These are phyloP conservation scores for Drosophila ezoana DNA, from an alignment of 2,888 invertebrate genomes.

Conservation along the genomic window DNA sequence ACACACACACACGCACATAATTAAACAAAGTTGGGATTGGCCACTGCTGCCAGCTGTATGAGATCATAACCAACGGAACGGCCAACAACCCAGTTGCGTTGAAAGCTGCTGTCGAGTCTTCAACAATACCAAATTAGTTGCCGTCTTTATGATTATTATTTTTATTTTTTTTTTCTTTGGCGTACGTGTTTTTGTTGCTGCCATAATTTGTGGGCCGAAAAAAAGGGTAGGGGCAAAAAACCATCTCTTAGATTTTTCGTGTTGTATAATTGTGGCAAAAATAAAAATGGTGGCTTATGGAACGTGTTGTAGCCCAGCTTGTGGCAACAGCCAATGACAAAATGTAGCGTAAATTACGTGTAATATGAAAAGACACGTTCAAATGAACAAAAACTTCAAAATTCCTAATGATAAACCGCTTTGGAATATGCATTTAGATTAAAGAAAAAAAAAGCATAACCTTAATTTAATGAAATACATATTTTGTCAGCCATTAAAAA, in stretches of 20 bases:
- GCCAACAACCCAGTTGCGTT: constrained; percentile 25
- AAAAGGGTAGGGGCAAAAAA: constrained; percentile 13
- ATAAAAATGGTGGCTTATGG: constrained; percentile 67
- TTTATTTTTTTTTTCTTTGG: constrained; percentile 20
- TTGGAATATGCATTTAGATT: background rate
- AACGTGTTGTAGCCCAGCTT: constrained; percentile 64
- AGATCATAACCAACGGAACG: constrained; percentile 56
- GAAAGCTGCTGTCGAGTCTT: constrained; percentile 45
- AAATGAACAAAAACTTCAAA: constrained; percentile 21
- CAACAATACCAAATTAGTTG: constrained; percentile 57
- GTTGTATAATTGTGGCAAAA: constrained; percentile 51
- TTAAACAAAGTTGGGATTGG: constrained; percentile 77
- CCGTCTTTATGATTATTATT: constrained; percentile 30
- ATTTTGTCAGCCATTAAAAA: constrained; percentile 13
- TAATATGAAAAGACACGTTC: constrained; percentile 66
- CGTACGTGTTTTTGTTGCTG: constrained; percentile 66
- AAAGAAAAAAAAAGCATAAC: background rate
- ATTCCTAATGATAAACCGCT: constrained; percentile 14
- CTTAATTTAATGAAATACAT: background rate
- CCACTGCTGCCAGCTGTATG: constrained; percentile 52
- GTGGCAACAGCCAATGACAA: constrained; percentile 65
- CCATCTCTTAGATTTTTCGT: constrained; percentile 45
- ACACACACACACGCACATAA: constrained; percentile 54
- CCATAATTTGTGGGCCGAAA: constrained; percentile 37
- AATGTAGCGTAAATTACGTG: constrained; percentile 50